Base-by-base conservation (phyloP, 2,797 vertebrate species). In the Lophius americanus region DNA sequence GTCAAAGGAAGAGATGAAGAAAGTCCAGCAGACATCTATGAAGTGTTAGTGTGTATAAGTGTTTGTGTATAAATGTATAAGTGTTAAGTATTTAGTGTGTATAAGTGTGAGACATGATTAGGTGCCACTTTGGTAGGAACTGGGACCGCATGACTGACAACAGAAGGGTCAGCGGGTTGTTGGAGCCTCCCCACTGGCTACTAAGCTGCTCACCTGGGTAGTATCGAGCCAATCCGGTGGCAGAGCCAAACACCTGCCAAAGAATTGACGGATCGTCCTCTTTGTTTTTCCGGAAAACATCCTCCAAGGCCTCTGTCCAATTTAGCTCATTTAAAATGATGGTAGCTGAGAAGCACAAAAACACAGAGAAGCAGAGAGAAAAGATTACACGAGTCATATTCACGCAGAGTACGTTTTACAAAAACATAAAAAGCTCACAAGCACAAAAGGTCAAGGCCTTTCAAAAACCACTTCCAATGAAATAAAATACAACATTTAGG, bases 171-270 rank as follows among this genome's bases (percentile, higher is more conserved):
- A 67, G 32, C 36, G n/a, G 35, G 33, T 7, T 13, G 4, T 32
- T 5, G 9, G 38, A 43, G 47, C 6, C 3, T 36, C 13, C 50
- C 23, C 37, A 57, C 12, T 59, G 48, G 67, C 65, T 43, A 9
- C 12, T 9, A 41, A 11, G 53, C 36, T 39, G 33, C 74, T 90
- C 72, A 95, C 94, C 94, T 91, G 94, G 98, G 78, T 94, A 99
- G 75, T 98, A 98, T 0, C 98, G 95, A 51, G 97, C 95, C 51
- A 99, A 84, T 76, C 98, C 98, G 0, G 96, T 98, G 38, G 98
- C 97, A 41, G 97, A 98, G 23, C 98, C 98, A 42, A 98, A 99
- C 70, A 98, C 96, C 90, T 99, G 98, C 98, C 97, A 99, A 12
- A 98, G 78, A 12, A 99, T 86, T 0, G 96, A 94, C 4, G 96